Evolutionary conservation across 2,797 vertebrate species (phyloP).

Genomic region (Lerista edwardsae): DNA sequence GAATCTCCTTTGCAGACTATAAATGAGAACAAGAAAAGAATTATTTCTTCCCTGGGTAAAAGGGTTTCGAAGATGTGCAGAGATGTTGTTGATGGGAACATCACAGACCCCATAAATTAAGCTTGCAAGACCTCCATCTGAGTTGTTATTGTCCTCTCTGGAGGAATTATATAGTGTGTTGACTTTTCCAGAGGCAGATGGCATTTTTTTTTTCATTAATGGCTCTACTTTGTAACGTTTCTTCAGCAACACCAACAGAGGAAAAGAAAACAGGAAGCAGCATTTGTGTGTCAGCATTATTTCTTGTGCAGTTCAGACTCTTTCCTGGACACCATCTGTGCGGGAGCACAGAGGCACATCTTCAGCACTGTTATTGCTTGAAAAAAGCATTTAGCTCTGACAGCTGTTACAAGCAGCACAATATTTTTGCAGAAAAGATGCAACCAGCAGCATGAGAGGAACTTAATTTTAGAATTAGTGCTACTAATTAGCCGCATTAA

Average conservation of each 20-base stretch:
- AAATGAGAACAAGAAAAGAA: background rate
- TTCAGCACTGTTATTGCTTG: background rate
- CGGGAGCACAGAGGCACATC: background rate
- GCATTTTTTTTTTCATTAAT: background rate
- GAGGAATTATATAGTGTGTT: background rate
- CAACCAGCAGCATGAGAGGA: background rate
- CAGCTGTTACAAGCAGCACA: background rate
- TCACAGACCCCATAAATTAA: accelerated
- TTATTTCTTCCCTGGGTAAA: background rate
- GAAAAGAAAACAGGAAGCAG: slow-evolving; percentile 16
- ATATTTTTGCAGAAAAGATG: slow-evolving; percentile 29
- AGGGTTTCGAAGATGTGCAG: slow-evolving; percentile 22
- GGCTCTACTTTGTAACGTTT: background rate
- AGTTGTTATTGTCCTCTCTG: slow-evolving; percentile 7
- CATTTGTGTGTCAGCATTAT: background rate
- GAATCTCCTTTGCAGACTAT: too few relatives aligned
- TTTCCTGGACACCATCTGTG: background rate
- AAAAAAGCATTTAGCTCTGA: background rate
- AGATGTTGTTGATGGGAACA: background rate
- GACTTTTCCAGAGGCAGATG: slow-evolving; percentile 16
- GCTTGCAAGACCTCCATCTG: slow-evolving; percentile 13
- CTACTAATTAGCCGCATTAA: accelerated
- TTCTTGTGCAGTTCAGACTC: background rate
- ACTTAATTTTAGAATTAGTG: background rate
- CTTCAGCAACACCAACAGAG: background rate